Evolutionary conservation across 1,140 invertebrate genomes (phyloP), one percentile per base, ranked within the genome.

Genomic region (Coelopa frigida): DNA sequence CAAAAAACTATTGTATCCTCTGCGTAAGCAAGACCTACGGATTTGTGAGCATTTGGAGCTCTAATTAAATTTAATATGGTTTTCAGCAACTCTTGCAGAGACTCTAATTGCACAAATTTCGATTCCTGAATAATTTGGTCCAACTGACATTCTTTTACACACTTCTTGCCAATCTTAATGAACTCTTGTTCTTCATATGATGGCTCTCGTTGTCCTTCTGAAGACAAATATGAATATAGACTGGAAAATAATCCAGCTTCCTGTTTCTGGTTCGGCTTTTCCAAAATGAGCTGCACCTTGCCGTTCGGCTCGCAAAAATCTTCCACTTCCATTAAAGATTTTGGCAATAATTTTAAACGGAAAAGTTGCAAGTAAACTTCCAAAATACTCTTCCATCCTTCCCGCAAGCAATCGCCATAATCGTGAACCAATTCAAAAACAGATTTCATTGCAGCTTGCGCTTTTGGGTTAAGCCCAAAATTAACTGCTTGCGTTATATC

Each of bases 341-440:
- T 85, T 12, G 95, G 93, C 29, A 98, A 71, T 12, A 97, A 66
- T 51, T 85, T 82, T 21, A 87, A 84, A 39, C 82, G 81, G 63
- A 90, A 97, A 0, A 99, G 72, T 43, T 90, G 85, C 15, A 92
- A 73, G 43, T 97, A 74, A 57, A 93, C 84, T 59, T 98, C 93
- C 14, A 98, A 73, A 33, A 99, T 81, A 59, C 94, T 93, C 55
- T 89, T 89, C 96, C 96, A 99, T 3, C 93, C 88, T 46, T 94
- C 90, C 36, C 94, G 74, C 24, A 98, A 70, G 50, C 87, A 89
- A 70, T 97, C 87, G 0, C 94, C 94, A 72, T 98, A 87, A 12
- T 86, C 77, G 59, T 94, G 93, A 23, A 85, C 85, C 45, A 97
- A 75, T 21, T 80, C 77, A 67, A 96, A 94, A 0, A 94, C 79